Percentiles rank a stretch among this genome's conserved stretches.
phyloP scores from a whole-genome alignment of 2,888 invertebrate species.

The Parnassius glacialis region DNA sequence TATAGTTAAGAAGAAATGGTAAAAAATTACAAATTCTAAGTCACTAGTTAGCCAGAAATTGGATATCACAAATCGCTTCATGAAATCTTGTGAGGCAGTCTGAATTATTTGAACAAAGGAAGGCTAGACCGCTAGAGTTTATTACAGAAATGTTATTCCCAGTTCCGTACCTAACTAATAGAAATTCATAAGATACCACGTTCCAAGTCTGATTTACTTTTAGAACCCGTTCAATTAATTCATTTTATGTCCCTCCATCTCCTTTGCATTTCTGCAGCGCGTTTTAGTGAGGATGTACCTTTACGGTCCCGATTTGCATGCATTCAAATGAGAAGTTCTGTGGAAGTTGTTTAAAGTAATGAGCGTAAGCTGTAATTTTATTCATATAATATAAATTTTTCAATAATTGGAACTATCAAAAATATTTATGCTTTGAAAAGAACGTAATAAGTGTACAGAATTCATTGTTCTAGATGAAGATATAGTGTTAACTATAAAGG shows the following conservation, averaged over 20 bases:
- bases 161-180: constrained; percentile 37
- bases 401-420: too few relatives aligned
- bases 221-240: constrained; percentile 36
- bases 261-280: constrained; percentile 29
- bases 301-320: constrained; percentile 32
- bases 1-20: too few relatives aligned
- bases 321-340: constrained; percentile 29
- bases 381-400: too few relatives aligned
- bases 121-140: background rate
- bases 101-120: constrained; percentile 31
- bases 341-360: constrained; percentile 20
- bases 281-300: constrained; percentile 26
- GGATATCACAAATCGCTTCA: too few relatives aligned
- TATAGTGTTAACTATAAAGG: too few relatives aligned
- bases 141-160: constrained; percentile 7
- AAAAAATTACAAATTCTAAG: too few relatives aligned
- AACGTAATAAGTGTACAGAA: too few relatives aligned
- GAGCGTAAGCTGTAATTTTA: background rate
- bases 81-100: too few relatives aligned
- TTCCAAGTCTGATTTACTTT: constrained; percentile 40
- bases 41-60: too few relatives aligned
- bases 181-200: constrained; percentile 43
- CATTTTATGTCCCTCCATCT: constrained; percentile 30
- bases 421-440: too few relatives aligned
- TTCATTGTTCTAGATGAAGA: too few relatives aligned